Evolutionary conservation across 1,140 invertebrate species (phyloP), one percentile per base, ranked within the genome.

Genomic region (Bombus impatiens): DNA sequence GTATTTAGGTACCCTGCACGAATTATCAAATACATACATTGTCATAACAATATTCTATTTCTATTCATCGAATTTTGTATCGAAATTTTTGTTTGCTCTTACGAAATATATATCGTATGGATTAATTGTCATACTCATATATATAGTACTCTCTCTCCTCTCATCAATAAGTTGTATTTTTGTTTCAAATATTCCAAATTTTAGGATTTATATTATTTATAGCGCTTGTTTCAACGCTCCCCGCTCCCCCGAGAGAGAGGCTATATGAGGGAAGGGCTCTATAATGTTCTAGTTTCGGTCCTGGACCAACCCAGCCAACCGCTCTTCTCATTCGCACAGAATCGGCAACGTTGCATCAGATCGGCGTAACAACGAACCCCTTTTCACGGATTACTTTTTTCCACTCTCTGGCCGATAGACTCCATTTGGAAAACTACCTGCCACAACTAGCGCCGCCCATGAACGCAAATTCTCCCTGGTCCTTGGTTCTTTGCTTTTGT

Each of bases 331-430:
- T 22, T 71, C 59, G 12, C n/a, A 57, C 5, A 37, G 47, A 82
- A 78, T 40, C 62, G 90, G 90, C 90, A 91, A 91, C 90, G 59
- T n/a, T 44, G 90, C 82, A 57, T 35, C 83, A 71, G 53, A 89
- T 76, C 80, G 76, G 77, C 82, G 87, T 82, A 88, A 88, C 87
- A 79, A 86, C 83, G 88, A 91, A 88, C 84, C 86, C 90, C 81
- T 91, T 91, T 90, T 91, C 89, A 90, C 84, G 86, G 86, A 82
- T 90, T 88, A 90, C 88, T 90, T 90, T 91, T 84, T 87, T 79
- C 82, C 87, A 84, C 68, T 89, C 82, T 87, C 84, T 77, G 65
- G 42, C 57, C 77, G 87, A 86, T 84, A 57, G 67, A 76, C 86
- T 90, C 82, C 79, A 85, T 89, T 90, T 90, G 86, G 88, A 82